Base-by-base conservation (phyloP, 1,140 invertebrate species). In the Magallana gigas region DNA sequence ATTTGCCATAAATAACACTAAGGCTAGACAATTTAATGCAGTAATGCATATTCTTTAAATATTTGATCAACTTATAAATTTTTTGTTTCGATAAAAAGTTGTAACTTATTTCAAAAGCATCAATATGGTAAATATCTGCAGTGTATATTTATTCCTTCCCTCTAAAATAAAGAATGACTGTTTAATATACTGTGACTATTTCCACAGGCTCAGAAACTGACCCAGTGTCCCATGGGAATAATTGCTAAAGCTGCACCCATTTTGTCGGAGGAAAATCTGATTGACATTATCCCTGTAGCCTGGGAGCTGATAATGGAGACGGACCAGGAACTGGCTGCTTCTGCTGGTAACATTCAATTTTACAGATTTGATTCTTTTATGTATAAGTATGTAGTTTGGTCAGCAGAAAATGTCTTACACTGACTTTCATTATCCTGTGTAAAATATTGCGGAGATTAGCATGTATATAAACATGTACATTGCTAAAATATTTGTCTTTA, bases 261-360 rank as follows among this genome's bases (percentile, higher is more conserved):
- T 2, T 96, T 99, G 91, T 96, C 96, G 11, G 98, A 98, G 91
- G 98, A 99, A 62, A 96, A 97, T 89, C 98, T 98, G 91, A 95
- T 97, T 18, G 97, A 98, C 89, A 96, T 98, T 8, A 96, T 99
- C 80, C 97, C 97, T 0, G 97, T 98, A 7, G 97, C 98, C 5
- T 99, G 99, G 99, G 97, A 99, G 93, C 95, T 99, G 4, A 95
- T 99, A 3, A 94, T 99, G 58, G 98, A 99, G 92, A 96, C 96
- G 86, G 95, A 96, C 89, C 95, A 96, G 88, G 95, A 96, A 88
- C 89, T 96, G 36, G 94, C 95, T 60, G 93, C 95, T 80, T 93
- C 95, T 89, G 95, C 96, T 87, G 95, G 95, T 95, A 91, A 9
- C 7, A 12, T 14, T 29, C 1, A 36, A 14, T 59, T 14, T 1